A percentile compares a stretch with the other conserved stretches of the same genome.
phyloP scores from a whole-genome alignment of 2,888 invertebrate genomes.

The Bhutanitis thaidina region DNA sequence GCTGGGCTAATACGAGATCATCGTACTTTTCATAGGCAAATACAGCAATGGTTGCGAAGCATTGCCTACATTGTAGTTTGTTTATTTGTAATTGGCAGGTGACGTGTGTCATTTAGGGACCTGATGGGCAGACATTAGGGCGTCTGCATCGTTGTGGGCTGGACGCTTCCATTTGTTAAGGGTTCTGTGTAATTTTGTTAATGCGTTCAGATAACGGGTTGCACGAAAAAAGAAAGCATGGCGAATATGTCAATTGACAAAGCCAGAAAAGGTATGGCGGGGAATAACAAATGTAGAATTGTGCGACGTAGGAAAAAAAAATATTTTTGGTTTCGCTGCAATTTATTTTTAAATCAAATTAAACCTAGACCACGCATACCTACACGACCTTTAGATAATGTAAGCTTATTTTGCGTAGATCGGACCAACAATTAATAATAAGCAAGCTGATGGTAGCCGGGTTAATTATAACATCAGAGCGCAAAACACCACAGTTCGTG shows the following conservation, averaged over 20 bases:
- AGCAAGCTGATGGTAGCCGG: too few relatives aligned
- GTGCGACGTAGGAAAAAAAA: too few relatives aligned
- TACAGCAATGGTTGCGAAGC: conserved; percentile 34
- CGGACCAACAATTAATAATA: too few relatives aligned
- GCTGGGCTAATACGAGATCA: conserved; percentile 21
- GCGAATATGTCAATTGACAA: conserved; percentile 55
- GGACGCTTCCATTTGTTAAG: conserved; percentile 65
- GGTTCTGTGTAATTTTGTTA: conserved; percentile 66
- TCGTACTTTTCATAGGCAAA: conserved; percentile 3
- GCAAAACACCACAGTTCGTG: too few relatives aligned
- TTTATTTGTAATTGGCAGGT: conserved; percentile 58
- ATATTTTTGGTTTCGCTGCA: too few relatives aligned
- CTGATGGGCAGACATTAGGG: conserved; percentile 76
- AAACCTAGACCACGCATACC: too few relatives aligned
- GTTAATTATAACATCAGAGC: too few relatives aligned
- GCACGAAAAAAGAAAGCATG: conserved; percentile 46
- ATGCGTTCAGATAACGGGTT: conserved; percentile 58
- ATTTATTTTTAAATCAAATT: too few relatives aligned
- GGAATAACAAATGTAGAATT: neutral
- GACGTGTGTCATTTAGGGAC: conserved; percentile 72
- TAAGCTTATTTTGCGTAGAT: too few relatives aligned
- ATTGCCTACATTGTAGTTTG: conserved; percentile 22
- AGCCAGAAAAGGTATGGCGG: conserved; percentile 23
- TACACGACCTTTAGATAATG: too few relatives aligned
- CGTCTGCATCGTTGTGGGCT: conserved; percentile 67